Evolutionary conservation across 2,888 invertebrate genomes (phyloP).

Genomic region (Eretmocerus hayati): DNA sequence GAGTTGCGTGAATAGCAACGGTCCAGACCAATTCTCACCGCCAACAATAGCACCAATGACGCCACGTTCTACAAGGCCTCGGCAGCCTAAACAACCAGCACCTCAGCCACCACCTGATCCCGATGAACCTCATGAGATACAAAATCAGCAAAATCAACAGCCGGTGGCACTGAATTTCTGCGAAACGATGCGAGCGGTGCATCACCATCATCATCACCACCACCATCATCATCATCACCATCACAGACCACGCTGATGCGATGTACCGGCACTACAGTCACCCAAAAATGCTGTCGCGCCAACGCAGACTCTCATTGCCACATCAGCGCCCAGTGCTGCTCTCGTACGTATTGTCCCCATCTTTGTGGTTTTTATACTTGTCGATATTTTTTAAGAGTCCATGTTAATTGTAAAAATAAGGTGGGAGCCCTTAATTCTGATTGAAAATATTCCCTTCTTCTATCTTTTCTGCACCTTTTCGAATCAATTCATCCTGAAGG

Average conservation of each 20-base stretch:
- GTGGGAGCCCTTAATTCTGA: too few species aligned
- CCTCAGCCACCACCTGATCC: constrained; percentile 56
- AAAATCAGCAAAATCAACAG: constrained; percentile 39
- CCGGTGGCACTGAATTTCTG: constrained; percentile 44
- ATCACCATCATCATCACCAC: too few species aligned
- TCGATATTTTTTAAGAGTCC: too few species aligned
- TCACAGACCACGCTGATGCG: constrained; percentile 63
- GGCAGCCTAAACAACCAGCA: constrained; percentile 48
- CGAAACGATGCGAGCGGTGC: constrained; percentile 19
- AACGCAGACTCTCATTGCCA: constrained; percentile 66
- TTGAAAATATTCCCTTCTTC: too few species aligned
- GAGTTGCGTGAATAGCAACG: background rate
- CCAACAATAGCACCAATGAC: constrained; percentile 62
- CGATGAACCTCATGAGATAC: constrained; percentile 65
- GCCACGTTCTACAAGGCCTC: constrained; percentile 47
- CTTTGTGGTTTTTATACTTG: too few species aligned
- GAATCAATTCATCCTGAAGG: too few species aligned
- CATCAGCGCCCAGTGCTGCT: constrained; percentile 52
- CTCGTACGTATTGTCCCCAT: constrained; percentile 6
- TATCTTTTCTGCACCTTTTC: too few species aligned
- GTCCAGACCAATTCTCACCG: constrained; percentile 28
- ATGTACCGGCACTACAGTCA: constrained; percentile 76
- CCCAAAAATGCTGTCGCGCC: constrained; percentile 81
- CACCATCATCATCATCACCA: constrained; percentile 35
- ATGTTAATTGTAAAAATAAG: too few species aligned